Base-by-base conservation (phyloP, 1,140 invertebrate species). In the Vollenhovia emeryi region DNA sequence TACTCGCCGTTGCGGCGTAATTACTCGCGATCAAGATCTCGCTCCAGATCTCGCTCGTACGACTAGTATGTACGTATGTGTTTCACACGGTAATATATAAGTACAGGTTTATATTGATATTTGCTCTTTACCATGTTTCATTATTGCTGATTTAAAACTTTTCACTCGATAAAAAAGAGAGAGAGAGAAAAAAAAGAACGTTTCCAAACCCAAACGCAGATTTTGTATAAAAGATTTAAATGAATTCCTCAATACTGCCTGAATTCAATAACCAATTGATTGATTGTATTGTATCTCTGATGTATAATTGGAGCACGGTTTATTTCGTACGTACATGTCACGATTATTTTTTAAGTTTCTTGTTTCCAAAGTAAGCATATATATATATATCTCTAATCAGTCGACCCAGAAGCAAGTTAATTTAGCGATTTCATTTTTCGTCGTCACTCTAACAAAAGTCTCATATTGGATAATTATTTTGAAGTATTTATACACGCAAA, bases 1-100 rank as follows among this genome's bases (percentile, higher is more conserved):
- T 97, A 98, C 95, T 98, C 98, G 68, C 97, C 98, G 62, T 97
- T 98, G 86, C 97, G 97, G 79, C 96, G 97, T 94, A 97, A 96
- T 92, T 97, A 97, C 94, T 97, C 97, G 92, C 96, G 97, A 95
- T 97, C 97, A 91, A 96, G 97, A 94, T 98, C 98, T 84, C 96
- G 97, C 95, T 94, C 96, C 91, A 94, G 93, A 91, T 95, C 94
- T 92, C 94, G 93, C 80, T 95, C 94, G 71, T 95, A 94, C 92
- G 94, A 95, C 92, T 95, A 95, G 93, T 94, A 94, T 95, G 94
- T 95, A 95, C 94, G 94, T 95, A 95, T 94, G 89, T 90, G 90
- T 87, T 89, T 91, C 87, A 91, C 90, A 91, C 92, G 92, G 88
- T 91, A 92, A 90, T 87, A 92, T 87, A 92, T 91, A 90, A 92